Evolutionary conservation across 2,888 invertebrate genomes (phyloP).

Genomic region (Drosophila anceps): DNA sequence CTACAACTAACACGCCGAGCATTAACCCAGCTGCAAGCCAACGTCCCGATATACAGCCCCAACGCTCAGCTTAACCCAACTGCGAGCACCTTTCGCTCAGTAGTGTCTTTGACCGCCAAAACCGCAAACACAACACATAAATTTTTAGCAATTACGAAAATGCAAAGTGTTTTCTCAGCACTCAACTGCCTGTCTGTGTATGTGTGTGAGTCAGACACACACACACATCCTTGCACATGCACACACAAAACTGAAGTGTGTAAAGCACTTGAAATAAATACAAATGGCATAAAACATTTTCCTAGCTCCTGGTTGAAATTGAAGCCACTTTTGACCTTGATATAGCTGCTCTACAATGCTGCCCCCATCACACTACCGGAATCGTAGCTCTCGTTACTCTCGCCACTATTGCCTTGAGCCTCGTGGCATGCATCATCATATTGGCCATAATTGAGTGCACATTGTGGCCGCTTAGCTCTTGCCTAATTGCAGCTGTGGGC

Average conservation of each 20-base stretch:
- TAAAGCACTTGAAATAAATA: conserved; percentile 8
- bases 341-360: neutral
- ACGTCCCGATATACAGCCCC: neutral
- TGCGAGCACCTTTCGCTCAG: conserved; percentile 16
- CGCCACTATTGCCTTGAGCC: neutral
- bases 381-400: too few species aligned
- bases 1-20: conserved; percentile 10
- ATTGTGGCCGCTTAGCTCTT: conserved; percentile 33
- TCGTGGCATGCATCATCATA: conserved; percentile 6
- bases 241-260: neutral
- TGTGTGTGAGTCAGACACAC: neutral
- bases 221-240: too few species aligned
- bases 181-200: neutral
- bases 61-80: neutral
- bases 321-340: conserved; percentile 10
- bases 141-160: conserved; percentile 57
- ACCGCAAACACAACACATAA: conserved; percentile 50
- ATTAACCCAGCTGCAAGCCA: neutral
- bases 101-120: conserved; percentile 43
- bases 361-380: neutral
- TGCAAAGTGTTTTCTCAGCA: conserved; percentile 42
- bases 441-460: conserved; percentile 52
- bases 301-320: neutral
- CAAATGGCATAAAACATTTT: conserved; percentile 8
- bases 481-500: conserved; percentile 38